Base-by-base conservation (phyloP, 2,888 invertebrate genomes). In the Glaucopsyche alexis region DNA sequence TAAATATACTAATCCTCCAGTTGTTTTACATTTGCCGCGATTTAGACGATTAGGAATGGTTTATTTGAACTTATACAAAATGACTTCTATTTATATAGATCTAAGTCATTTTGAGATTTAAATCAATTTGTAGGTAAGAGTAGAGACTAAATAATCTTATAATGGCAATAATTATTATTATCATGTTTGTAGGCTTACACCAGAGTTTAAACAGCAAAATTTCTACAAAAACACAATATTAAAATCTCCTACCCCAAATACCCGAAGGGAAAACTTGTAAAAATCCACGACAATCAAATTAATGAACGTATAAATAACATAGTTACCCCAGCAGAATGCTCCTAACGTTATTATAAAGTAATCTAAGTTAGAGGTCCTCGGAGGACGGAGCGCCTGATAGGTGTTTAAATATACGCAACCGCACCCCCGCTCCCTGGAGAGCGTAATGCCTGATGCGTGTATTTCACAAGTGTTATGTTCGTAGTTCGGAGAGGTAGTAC, bases 311-410 rank as follows among this genome's bases (percentile, higher is more conserved):
- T 84, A 88, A 88, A 89, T 86, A 87, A 87, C 87, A 85, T 82
- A 86, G 87, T 85, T 85, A 82, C 83, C 85, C 84, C 86, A 82
- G 84, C 86, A 84, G 85, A 84, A 86, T 85, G 87, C 87, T 86
- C 85, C 83, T 82, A 78, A 83, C 84, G 87, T 90, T 87, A 90
- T 90, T 91, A 90, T 88, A 88, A 90, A 90, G 91, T 89, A 91
- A 92, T 92, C 88, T 89, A 90, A 91, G 89, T 92, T 91, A 86
- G 87, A 77, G 85, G 85, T 81, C 84, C 85, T 83, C 80, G 81
- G 84, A 83, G 83, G 83, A 83, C 83, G 84, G 82, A 85, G 83
- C 84, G 83, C 85, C 84, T 89, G 90, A 87, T 88, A 91, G 88
- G 87, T 90, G 89, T 87, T 90, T 87, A 88, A 88, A 88, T 88